Conservation (phyloP, 2,888 invertebrate species). For the Eristalis pertinax region DNA sequence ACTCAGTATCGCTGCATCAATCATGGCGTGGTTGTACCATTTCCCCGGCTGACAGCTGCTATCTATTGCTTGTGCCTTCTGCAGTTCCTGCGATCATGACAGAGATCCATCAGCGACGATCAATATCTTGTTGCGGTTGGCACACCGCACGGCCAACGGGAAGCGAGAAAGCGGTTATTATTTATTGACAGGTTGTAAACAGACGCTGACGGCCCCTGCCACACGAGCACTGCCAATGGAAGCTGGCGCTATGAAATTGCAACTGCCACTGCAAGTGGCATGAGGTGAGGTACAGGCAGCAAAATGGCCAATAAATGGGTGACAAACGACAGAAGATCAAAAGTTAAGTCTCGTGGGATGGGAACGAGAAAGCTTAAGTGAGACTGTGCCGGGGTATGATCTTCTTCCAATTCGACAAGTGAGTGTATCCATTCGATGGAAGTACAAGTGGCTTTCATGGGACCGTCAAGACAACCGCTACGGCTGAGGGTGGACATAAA, state of each 20-base stretch:
- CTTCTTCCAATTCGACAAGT: too few species aligned
- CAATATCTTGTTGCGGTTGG: conserved; percentile 60
- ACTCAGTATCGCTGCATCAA: conserved; percentile 42
- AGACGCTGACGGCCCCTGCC: conserved; percentile 43
- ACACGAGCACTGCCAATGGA: conserved; percentile 33
- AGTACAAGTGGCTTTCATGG: too few species aligned
- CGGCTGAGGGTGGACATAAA: too few species aligned
- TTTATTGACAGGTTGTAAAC: conserved; percentile 65
- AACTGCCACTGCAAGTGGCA: neutral
- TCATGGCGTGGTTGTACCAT: conserved; percentile 12
- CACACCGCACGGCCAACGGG: conserved; percentile 23
- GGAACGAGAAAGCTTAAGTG: too few species aligned
- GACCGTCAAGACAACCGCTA: too few species aligned
- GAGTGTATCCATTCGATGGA: too few species aligned
- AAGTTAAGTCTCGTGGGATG: too few species aligned
- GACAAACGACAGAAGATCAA: too few species aligned
- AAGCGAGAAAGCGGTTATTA: conserved; percentile 61
- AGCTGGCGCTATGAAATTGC: conserved; percentile 38
- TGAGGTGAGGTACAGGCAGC: too few species aligned
- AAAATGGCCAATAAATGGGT: too few species aligned
- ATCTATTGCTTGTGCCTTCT: neutral
- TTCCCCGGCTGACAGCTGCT: conserved; percentile 4
- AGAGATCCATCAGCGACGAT: conserved; percentile 62
- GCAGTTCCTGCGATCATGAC: conserved; percentile 45
- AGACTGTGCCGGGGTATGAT: too few species aligned